Base-by-base conservation (phyloP, 1,140 invertebrate genomes). In the Drosophila carrolli region DNA sequence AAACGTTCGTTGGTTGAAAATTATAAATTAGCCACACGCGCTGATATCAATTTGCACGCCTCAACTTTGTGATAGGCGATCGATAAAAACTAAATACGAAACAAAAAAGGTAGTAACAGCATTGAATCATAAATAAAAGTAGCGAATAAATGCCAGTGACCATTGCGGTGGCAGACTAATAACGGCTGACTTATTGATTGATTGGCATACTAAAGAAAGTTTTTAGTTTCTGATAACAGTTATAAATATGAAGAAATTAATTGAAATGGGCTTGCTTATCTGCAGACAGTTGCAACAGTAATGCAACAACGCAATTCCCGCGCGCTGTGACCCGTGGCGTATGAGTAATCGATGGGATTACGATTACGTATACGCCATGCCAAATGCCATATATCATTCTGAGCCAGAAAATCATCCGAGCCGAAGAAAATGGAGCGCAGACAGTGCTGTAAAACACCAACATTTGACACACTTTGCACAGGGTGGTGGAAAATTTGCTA, bases 21-120 rank as follows among this genome's bases (percentile, higher is more conserved):
- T 71, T 72, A 56, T 58, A 86, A 86, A 86, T 86, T 86, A 86
- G 83, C 66, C 61, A 78, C 82, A 86, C 82, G 70, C 82, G 82
- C 82, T 75, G 68, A 70, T 71, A 66, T 71, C 75, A 66, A 82
- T 82, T 82, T 78, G 57, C 78, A 81, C 41, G 55, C 61, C 59
- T 76, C 57, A 41, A 67, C 58, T 77, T 55, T 77, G 44, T 68
- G 73, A 75, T 75, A 76, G 73, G 37, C 51, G 51, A 71, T 71
- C 48, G 55, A 72, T 46, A 53, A 60, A 60, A 53, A 37, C 70
- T 37, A 35, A 40, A 51, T 58, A n/a, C 27, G 37, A 3, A 7
- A 10, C 55, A 19, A 38, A 38, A n/a, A n/a, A 10, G 46, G 14
- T 23, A 37, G 41, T 16, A 10, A 41, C 10, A 37, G 9, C 37